phyloP scores from a whole-genome alignment of 2,888 invertebrate genomes.

The Protodeltote pygarga region DNA sequence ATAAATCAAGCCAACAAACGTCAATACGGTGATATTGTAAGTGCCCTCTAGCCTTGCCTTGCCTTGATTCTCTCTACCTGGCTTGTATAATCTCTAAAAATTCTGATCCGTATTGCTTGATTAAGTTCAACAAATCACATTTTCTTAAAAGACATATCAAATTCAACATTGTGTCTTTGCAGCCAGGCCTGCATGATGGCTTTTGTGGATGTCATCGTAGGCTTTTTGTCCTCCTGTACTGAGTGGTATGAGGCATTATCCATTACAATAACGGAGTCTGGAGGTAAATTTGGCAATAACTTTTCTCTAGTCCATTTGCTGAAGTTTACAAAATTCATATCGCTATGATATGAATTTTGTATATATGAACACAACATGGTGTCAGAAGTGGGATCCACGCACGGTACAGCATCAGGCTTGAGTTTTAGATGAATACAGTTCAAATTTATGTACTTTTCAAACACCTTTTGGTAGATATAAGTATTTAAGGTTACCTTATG shows the following conservation, averaged over 20 bases:
- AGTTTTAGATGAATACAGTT: too few relatives aligned
- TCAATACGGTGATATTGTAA: conserved; percentile 10
- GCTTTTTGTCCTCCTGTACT: not conserved
- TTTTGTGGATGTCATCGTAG: conserved; percentile 1
- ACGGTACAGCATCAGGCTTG: too few relatives aligned
- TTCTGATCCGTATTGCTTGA: conserved; percentile 1
- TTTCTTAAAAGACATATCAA: conserved; percentile 3
- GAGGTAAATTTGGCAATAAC: not conserved
- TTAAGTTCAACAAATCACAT: conserved; percentile 4
- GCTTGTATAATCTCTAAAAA: too few relatives aligned
- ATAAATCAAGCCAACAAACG: conserved; percentile 5
- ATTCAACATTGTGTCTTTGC: conserved; percentile 1
- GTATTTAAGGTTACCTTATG: too few relatives aligned
- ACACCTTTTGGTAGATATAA: too few relatives aligned
- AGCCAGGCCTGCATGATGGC: conserved; percentile 1
- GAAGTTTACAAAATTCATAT: not conserved
- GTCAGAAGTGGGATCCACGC: too few relatives aligned
- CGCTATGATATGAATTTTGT: not conserved
- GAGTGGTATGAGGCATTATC: too few relatives aligned
- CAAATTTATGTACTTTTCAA: too few relatives aligned
- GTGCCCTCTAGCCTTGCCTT: too few relatives aligned
- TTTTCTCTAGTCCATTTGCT: not conserved
- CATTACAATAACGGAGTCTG: too few relatives aligned
- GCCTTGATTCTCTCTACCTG: too few relatives aligned
- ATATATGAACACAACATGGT: too few relatives aligned